phyloP scores from a whole-genome alignment of 2,888 invertebrate species.

The Seira sanloemensis region DNA sequence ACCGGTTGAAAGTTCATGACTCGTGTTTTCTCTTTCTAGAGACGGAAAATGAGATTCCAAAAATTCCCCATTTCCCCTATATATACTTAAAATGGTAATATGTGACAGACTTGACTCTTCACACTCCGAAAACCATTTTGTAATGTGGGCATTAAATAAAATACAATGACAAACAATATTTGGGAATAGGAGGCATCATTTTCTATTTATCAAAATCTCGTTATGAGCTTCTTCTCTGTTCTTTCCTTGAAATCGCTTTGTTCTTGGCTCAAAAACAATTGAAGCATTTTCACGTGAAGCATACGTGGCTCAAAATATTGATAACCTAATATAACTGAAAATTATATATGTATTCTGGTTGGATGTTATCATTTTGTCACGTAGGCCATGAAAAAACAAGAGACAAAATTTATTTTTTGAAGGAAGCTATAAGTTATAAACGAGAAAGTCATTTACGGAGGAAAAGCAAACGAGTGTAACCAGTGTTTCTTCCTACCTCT shows the following conservation, averaged over 20 bases:
- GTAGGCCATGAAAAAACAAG: not conserved
- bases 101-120: too few relatives aligned
- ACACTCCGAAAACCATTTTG: too few relatives aligned
- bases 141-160: too few relatives aligned
- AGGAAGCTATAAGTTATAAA: not conserved
- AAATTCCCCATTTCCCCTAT: conserved; percentile 17
- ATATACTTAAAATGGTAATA: not conserved
- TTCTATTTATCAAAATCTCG: not conserved
- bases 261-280: not conserved
- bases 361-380: not conserved
- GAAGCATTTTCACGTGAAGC: not conserved
- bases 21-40: conserved; percentile 10
- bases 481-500: not conserved
- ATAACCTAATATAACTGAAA: not conserved
- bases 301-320: not conserved
- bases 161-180: too few relatives aligned
- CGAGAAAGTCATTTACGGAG: not conserved
- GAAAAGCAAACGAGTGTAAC: not conserved
- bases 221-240: not conserved
- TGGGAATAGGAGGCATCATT: not conserved
- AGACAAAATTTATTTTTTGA: not conserved
- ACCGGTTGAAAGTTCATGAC: conserved; percentile 27
- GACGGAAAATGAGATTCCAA: conserved; percentile 34
- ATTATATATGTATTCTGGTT: not conserved
- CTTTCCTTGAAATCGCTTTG: not conserved